Evolutionary conservation across 2,113 vertebrate species (phyloP).

Genomic region (Misgurnus anguillicaudatus): DNA sequence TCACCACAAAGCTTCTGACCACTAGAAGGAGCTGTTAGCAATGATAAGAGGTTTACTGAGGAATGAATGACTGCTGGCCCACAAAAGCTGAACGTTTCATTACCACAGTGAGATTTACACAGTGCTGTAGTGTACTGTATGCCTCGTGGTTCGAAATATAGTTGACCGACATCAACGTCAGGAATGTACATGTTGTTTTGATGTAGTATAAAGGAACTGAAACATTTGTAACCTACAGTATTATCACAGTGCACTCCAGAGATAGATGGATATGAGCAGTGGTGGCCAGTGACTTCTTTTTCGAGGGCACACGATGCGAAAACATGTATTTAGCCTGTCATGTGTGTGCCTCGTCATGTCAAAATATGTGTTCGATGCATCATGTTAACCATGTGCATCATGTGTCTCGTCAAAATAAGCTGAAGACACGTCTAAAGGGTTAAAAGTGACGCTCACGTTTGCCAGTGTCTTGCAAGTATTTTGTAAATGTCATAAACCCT

Average conservation of each 20-base stretch:
- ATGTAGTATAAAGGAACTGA: neutral
- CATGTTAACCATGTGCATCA: too few species aligned
- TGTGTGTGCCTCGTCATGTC: too few species aligned
- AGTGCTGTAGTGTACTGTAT: conserved; percentile 8
- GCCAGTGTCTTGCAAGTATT: too few species aligned
- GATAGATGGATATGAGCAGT: neutral
- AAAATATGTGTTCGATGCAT: too few species aligned
- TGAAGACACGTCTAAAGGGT: too few species aligned
- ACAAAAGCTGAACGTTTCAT: conserved; percentile 16
- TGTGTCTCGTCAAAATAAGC: too few species aligned
- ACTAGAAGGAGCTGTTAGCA: conserved; percentile 78
- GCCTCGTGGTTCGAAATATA: neutral
- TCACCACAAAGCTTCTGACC: conserved; percentile 47
- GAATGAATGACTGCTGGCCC: neutral
- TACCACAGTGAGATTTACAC: neutral
- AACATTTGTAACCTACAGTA: neutral
- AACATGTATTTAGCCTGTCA: too few species aligned
- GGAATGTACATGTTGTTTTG: conserved; percentile 7
- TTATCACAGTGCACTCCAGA: neutral
- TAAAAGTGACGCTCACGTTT: too few species aligned
- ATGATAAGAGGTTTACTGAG: conserved; percentile 47
- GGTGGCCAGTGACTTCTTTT: too few species aligned
- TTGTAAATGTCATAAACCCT: too few species aligned
- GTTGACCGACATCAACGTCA: conserved; percentile 1
- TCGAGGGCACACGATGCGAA: too few species aligned